phyloP scores from a whole-genome alignment of 2,797 vertebrate genomes.

The Setipinna tenuifilis region DNA sequence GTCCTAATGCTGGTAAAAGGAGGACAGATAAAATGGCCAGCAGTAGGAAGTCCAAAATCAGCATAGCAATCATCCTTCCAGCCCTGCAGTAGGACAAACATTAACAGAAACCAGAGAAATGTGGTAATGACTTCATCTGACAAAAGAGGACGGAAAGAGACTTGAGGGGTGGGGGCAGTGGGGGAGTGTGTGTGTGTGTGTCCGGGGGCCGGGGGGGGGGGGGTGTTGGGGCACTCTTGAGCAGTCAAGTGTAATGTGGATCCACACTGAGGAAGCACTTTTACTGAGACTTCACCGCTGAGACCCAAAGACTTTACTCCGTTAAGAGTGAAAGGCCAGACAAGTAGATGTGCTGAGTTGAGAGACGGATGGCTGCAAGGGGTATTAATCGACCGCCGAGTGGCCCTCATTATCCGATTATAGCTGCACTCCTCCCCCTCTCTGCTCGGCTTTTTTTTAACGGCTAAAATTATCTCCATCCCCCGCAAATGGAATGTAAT shows the following conservation, averaged over 20 bases:
- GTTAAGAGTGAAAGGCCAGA: conserved; percentile 35
- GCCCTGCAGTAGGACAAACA: background rate
- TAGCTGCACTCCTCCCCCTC: conserved; percentile 42
- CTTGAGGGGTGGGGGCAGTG: background rate
- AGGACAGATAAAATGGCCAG: background rate
- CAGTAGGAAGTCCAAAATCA: background rate
- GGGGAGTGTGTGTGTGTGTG: too few relatives aligned
- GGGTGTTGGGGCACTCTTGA: background rate
- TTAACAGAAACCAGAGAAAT: background rate
- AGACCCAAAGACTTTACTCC: background rate
- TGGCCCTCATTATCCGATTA: conserved; percentile 57
- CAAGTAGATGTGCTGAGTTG: conserved; percentile 35
- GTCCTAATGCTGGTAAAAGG: too few relatives aligned
- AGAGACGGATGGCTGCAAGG: conserved; percentile 50
- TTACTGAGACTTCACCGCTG: background rate
- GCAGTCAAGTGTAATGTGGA: conserved; percentile 1
- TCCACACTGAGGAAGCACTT: background rate
- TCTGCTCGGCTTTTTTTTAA: conserved; percentile 32
- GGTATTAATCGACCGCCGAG: conserved; percentile 53
- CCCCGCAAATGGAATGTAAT: conserved; percentile 51
- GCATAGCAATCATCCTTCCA: background rate
- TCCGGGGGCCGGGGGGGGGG: too few relatives aligned
- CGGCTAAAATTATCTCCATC: conserved; percentile 52
- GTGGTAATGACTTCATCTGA: background rate
- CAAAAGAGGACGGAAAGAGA: background rate